These are phyloP conservation scores for Psittacula cyanocephala DNA, from an alignment of 2,113 vertebrate genomes.

Conservation along the genomic window DNA sequence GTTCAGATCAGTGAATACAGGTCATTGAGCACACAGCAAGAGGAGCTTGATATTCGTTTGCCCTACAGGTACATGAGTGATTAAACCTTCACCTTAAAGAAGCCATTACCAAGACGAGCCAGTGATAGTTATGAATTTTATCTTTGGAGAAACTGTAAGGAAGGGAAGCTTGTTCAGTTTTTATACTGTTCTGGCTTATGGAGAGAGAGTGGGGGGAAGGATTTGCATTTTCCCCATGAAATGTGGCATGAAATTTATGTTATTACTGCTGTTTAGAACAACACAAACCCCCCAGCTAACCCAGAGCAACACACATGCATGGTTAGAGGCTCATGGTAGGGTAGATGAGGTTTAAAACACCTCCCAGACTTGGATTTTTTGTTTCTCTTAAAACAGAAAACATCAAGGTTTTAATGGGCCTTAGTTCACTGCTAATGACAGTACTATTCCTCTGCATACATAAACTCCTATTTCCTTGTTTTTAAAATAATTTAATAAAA, in stretches of 20 bases:
- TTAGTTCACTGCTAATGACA: not conserved
- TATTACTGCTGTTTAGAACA: not conserved
- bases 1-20: not conserved
- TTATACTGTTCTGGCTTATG: not conserved
- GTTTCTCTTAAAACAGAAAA: not conserved
- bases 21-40: not conserved
- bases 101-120: not conserved
- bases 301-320: not conserved
- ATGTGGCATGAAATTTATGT: not conserved
- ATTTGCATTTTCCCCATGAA: not conserved
- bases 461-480: not conserved
- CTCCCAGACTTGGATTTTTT: not conserved
- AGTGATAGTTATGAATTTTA: not conserved
- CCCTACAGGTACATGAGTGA: not conserved
- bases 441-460: not conserved
- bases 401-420: not conserved
- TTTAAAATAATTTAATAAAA: not conserved
- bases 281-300: not conserved
- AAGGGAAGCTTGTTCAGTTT: not conserved
- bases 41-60: not conserved
- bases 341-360: not conserved
- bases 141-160: not conserved
- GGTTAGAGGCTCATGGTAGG: not conserved
- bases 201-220: not conserved
- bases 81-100: not conserved